phyloP scores from a whole-genome alignment of 2,797 vertebrate species.

The Hafferia zeledoni region DNA sequence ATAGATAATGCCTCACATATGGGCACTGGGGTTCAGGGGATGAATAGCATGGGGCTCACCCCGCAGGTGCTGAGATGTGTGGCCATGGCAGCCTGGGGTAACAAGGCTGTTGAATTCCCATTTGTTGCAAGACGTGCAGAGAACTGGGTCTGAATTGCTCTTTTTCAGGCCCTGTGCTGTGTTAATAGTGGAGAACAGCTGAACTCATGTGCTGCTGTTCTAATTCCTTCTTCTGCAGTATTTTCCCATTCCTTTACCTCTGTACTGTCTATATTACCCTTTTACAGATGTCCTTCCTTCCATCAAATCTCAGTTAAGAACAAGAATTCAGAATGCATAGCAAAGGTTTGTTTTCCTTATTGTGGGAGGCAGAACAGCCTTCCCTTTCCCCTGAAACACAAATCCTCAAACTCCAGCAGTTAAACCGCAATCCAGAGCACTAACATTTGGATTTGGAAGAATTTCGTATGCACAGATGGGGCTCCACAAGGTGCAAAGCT shows the following conservation, averaged over 20 bases:
- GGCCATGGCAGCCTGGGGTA: background rate
- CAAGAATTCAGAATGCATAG: background rate
- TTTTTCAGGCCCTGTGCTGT: background rate
- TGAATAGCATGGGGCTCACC: background rate
- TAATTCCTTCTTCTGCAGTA: background rate
- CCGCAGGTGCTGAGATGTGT: background rate
- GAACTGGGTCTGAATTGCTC: background rate
- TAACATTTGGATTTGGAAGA: slow-evolving; percentile 47
- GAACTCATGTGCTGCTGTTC: background rate
- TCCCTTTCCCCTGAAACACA: background rate
- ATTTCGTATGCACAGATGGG: slow-evolving; percentile 35
- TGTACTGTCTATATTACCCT: background rate
- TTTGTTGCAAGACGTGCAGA: background rate
- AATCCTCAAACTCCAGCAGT: slow-evolving; percentile 3
- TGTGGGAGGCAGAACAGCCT: background rate
- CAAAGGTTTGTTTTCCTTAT: background rate
- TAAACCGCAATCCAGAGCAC: background rate
- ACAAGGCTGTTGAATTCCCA: background rate
- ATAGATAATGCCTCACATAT: accelerated
- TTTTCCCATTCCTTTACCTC: background rate
- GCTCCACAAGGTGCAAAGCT: slow-evolving; percentile 56
- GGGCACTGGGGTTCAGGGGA: accelerated
- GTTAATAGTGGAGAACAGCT: background rate
- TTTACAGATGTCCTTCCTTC: background rate
- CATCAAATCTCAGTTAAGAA: background rate